Conservation (phyloP, 2,113 vertebrate species). For the Prionailurus viverrinus region DNA sequence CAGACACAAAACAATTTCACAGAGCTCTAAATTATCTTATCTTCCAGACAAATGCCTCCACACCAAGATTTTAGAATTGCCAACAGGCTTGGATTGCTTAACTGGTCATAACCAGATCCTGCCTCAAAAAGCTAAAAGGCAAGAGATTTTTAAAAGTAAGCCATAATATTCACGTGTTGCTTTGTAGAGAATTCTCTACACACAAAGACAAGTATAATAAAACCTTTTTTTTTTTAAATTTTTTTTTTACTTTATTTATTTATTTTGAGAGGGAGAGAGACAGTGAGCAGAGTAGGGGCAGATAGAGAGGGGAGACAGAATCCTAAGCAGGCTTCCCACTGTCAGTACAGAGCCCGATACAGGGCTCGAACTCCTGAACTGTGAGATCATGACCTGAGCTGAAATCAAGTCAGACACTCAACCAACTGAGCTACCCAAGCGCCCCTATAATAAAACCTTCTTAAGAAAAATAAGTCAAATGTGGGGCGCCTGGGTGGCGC, state of each 20-base stretch:
- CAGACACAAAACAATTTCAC: background rate
- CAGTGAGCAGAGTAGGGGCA: no score
- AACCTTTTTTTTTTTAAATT: background rate
- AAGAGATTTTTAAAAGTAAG: background rate
- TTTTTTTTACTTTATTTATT: no score
- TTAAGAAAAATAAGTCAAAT: conserved; percentile 28
- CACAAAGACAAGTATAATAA: background rate
- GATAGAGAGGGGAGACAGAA: no score
- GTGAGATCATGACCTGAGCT: no score
- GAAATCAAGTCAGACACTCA: no score
- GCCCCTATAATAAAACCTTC: background rate
- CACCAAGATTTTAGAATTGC: background rate
- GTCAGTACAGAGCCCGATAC: no score
- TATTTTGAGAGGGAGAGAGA: no score
- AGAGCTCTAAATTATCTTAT: background rate
- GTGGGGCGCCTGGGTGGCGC: no score
- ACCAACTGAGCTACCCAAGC: no score
- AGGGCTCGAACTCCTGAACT: no score
- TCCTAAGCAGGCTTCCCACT: no score
- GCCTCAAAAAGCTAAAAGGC: background rate
- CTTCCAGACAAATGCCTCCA: background rate
- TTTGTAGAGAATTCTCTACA: conserved; percentile 12
- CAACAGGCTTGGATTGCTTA: background rate
- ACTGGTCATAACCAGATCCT: background rate
- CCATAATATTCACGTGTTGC: background rate